Base-by-base conservation (phyloP, 2,113 vertebrate genomes). In the Chamaetylas fuelleborni region DNA sequence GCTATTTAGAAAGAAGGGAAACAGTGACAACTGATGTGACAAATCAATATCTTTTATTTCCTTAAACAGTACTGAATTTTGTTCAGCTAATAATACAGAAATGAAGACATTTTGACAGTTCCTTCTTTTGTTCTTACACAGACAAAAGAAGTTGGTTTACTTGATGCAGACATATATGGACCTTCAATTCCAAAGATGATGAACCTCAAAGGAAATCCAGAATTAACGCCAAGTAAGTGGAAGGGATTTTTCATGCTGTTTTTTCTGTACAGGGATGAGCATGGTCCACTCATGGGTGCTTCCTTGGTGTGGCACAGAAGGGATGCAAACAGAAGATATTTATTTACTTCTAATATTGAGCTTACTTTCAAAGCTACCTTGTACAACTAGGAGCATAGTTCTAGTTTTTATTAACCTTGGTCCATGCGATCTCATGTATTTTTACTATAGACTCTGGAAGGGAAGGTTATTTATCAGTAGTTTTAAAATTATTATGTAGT, bases 111-210 rank as follows among this genome's bases (percentile, higher is more conserved):
- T 76, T 78, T 78, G 38, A 48, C 23, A 65, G 54, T 82, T 80
- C 36, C 7, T 77, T 64, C 38, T 43, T 69, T 67, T 64, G 66
- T 81, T 76, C 19, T 88, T 72, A 89, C 64, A 36, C 69, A 99
- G 99, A 97, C 96, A 6, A 99, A 98, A 97, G 92, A 97, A 5
- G 97, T 99, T 58, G 99, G 99, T 28, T 97, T 99, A 93, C 97
- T 99, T 96, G 99, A 99, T 97, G 99, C 98, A 36, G 99, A 99
- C 94, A 92, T 99, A 48, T 99, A 99, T 85, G 99, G 99, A 4
- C 99, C 99, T 29, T 99, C 99, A 11, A 84, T 99, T 96, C 99
- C 99, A 85, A 99, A 98, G 92, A 98, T 99, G 98, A 99, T 99
- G 99, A 99, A 99, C 97, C 97, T 99, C 79, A 99, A 97, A 96